phyloP scores from a whole-genome alignment of 2,888 invertebrate species.

The Sialis fuliginosa region DNA sequence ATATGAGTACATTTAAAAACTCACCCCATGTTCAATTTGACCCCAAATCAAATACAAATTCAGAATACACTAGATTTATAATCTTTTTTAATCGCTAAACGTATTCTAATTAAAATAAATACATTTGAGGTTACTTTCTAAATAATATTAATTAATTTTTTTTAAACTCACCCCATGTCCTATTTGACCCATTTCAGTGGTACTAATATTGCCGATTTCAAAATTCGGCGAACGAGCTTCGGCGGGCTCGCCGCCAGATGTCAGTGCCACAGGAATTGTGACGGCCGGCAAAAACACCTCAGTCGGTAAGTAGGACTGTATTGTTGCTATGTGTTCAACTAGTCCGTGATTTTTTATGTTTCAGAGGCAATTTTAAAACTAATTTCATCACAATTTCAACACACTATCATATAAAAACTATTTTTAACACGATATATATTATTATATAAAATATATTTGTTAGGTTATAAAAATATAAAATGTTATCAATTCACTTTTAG shows the following conservation, averaged over 20 bases:
- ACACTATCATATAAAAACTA: too few species aligned
- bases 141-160: too few species aligned
- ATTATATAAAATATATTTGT: too few species aligned
- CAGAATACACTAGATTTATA: too few species aligned
- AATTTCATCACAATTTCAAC: background rate
- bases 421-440: too few species aligned
- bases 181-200: conserved; percentile 27
- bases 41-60: too few species aligned
- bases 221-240: conserved; percentile 5
- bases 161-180: conserved; percentile 21
- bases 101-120: too few species aligned
- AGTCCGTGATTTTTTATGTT: background rate
- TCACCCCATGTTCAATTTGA: conserved; percentile 25
- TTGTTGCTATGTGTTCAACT: background rate
- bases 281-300: conserved; percentile 7
- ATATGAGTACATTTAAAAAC: too few species aligned
- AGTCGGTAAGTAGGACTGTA: background rate
- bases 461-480: too few species aligned
- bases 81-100: too few species aligned
- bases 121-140: too few species aligned
- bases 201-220: conserved; percentile 1
- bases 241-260: conserved; percentile 22
- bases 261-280: conserved; percentile 28
- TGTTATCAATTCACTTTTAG: too few species aligned
- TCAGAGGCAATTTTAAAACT: background rate